Evolutionary conservation across 2,888 invertebrate genomes (phyloP), one percentile per base, ranked within the genome.

Genomic region (Hypercompe scribonia): DNA sequence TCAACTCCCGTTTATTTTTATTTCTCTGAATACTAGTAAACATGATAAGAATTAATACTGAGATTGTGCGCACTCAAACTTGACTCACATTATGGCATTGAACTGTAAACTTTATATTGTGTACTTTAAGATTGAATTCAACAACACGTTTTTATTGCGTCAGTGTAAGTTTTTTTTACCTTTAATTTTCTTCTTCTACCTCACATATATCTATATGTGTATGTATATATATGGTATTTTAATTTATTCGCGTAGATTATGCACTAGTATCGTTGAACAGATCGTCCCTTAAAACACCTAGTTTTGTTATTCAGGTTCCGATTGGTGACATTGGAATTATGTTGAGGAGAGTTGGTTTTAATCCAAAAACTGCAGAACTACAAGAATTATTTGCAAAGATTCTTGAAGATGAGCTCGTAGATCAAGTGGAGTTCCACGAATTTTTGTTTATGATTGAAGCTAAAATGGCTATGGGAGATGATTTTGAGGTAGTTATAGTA

Each of bases 361-460:
- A 95, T 77, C 95, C 95, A 3, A 95, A 94, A 84, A 85, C 89
- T 0, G 89, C 86, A 1, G 92, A 95, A 87, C 77, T 95, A 54
- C 77, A 87, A 5, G 81, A 92, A 73, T 82, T 95, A 0, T 94
- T 87, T 64, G 78, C 76, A 72, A 83, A 82, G 66, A 93, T 95
- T 79, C 86, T 95, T 1, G 95, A 95, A 88, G 95, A 95, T 70
- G 95, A 95, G 5, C 82, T 89, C 0, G 94, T 94, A 0, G 95
- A 95, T 68, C 93, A 91, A 0, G 92, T 95, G 0, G 94, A 95
- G 73, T 90, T 87, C 31, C 93, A 93, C 74, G 95, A 95, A 77
- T 95, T 89, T 88, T 82, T 91, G 21, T 89, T 91, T 65, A 95
- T 95, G 94, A 90, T 95, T n/a, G 95, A 95, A 86, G 92, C 92